Conservation (phyloP, 2,888 invertebrate genomes). For the Volucella inanis region DNA sequence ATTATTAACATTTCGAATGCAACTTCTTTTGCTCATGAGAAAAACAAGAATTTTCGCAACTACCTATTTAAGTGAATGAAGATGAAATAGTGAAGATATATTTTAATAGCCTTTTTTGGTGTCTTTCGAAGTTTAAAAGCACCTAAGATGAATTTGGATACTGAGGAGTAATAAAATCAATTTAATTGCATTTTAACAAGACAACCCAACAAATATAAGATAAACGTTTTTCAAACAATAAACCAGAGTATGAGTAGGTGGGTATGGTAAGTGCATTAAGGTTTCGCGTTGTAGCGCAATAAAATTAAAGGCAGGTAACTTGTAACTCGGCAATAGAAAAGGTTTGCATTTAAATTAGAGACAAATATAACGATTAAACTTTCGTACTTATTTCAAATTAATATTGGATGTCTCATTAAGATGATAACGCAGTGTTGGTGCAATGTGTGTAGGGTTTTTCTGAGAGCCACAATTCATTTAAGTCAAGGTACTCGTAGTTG, state of each 20-base stretch:
- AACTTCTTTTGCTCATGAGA: too few species aligned
- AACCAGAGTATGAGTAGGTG: neutral
- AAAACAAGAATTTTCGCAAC: too few species aligned
- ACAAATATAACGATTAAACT: constrained; percentile 42
- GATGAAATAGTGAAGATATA: neutral
- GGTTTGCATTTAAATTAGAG: constrained; percentile 8
- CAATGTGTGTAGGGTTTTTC: too few species aligned
- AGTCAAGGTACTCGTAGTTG: too few species aligned
- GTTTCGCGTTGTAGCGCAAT: constrained; percentile 22
- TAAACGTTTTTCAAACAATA: constrained; percentile 51
- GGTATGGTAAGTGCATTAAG: constrained; percentile 5
- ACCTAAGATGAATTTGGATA: constrained; percentile 10
- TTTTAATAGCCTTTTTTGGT: neutral
- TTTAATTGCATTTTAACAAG: constrained; percentile 65
- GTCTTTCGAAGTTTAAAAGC: neutral
- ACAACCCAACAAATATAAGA: constrained; percentile 35
- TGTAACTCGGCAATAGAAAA: neutral
- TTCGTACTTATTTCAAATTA: constrained; percentile 42
- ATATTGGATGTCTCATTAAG: constrained; percentile 41
- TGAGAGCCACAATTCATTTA: too few species aligned
- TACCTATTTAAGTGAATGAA: too few species aligned
- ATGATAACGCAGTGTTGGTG: neutral
- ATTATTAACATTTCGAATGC: neutral
- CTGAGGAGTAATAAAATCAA: constrained; percentile 38
- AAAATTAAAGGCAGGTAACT: neutral